Percentiles rank a stretch among this genome's conserved stretches.
Evolutionary conservation across 2,888 invertebrate genomes (phyloP).

Genomic region (Listrodromus nycthemerus): DNA sequence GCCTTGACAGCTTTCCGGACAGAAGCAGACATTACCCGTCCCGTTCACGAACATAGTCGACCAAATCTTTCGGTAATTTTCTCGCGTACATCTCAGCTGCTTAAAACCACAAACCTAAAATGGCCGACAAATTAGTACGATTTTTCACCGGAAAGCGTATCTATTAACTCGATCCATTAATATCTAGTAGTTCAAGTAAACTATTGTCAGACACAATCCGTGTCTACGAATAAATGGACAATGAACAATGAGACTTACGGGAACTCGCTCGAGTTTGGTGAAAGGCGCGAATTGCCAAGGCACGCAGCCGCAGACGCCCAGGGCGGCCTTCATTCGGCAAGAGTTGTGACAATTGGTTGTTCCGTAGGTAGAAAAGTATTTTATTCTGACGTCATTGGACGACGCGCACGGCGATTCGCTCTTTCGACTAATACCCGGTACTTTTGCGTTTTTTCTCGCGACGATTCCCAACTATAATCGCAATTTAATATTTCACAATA

Average conservation of each 20-base stretch:
- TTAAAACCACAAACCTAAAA: slow-evolving; percentile 26
- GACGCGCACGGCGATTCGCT: slow-evolving; percentile 73
- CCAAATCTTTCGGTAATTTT: slow-evolving; percentile 26
- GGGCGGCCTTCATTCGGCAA: slow-evolving; percentile 72
- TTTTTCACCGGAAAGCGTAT: no score
- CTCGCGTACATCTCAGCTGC: slow-evolving; percentile 14
- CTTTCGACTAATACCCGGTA: background rate
- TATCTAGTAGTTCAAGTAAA: background rate
- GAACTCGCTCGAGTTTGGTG: slow-evolving; percentile 53
- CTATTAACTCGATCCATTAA: no score
- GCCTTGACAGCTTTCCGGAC: slow-evolving; percentile 26
- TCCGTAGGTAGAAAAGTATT: slow-evolving; percentile 76
- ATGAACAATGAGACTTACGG: slow-evolving; percentile 4
- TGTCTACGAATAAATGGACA: background rate
- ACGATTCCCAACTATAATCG: slow-evolving; percentile 4
- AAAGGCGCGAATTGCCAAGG: slow-evolving; percentile 77
- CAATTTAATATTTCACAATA: background rate
- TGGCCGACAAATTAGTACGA: background rate
- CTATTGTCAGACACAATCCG: background rate
- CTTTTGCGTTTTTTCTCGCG: background rate
- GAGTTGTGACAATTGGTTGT: slow-evolving; percentile 79
- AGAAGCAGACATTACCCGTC: background rate
- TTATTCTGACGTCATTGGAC: slow-evolving; percentile 69
- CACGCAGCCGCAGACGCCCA: slow-evolving; percentile 77
- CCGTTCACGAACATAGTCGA: slow-evolving; percentile 16